These are phyloP conservation scores for Microtus montanus DNA, from an alignment of 2,113 vertebrate species.

Conservation along the genomic window DNA sequence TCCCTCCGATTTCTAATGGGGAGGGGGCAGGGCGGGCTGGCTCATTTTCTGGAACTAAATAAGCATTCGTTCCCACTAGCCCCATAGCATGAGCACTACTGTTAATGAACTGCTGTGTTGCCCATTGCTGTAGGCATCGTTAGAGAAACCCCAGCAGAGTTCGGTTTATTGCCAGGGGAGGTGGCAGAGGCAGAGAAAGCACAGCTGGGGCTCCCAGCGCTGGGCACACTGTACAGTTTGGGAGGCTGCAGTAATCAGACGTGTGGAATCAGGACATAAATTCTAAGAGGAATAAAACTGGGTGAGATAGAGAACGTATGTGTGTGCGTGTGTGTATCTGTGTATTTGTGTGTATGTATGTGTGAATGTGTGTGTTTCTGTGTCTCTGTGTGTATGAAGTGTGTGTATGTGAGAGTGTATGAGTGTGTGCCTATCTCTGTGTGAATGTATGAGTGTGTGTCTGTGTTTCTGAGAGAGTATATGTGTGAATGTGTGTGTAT, in stretches of 20 bases:
- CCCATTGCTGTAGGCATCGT: conserved; percentile 14
- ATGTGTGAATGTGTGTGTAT: not conserved
- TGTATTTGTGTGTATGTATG: not conserved
- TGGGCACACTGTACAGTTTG: not conserved
- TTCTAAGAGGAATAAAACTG: conserved; percentile 49
- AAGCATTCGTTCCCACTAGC: conserved; percentile 37
- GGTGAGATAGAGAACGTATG: not conserved
- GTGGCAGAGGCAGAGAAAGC: conserved; percentile 51
- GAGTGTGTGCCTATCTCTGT: not conserved
- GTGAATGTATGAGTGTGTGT: not conserved
- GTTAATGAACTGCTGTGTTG: not conserved
- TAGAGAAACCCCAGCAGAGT: conserved; percentile 15
- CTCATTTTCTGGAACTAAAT: conserved; percentile 63
- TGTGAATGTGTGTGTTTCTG: not conserved
- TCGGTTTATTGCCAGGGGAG: conserved; percentile 46
- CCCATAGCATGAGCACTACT: not conserved
- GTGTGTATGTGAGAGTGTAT: not conserved
- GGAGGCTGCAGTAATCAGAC: conserved; percentile 44
- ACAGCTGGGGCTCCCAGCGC: conserved; percentile 46
- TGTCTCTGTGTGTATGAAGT: not conserved
- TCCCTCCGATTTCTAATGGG: conserved; percentile 16
- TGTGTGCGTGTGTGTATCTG: not conserved
- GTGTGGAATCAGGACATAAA: conserved; percentile 43
- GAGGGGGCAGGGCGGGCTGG: not conserved
- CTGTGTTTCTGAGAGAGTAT: not conserved